Base-by-base conservation (phyloP, 2,113 vertebrate genomes). In the Todiramphus saurophagus region DNA sequence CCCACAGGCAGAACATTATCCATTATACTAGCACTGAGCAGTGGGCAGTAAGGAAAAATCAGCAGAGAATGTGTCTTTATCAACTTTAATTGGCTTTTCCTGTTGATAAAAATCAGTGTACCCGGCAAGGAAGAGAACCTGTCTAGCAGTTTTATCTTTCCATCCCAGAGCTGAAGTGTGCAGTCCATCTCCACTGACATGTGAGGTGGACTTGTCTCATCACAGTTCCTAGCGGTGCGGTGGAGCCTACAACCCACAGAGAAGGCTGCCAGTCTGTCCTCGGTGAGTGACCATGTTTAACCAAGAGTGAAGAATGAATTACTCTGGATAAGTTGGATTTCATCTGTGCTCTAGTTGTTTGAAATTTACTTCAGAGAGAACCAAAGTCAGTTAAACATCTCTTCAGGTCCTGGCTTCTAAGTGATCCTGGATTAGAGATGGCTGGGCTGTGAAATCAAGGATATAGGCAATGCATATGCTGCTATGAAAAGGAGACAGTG, bases 1-100 rank as follows among this genome's bases (percentile, higher is more conserved):
- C 96, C 97, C 97, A 97, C 95, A 96, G 96, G 95, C 95, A 90
- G 96, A 97, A 95, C 96, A 89, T 96, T 94, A 97, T 97, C 97
- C 96, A 97, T 98, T 98, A 98, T 92, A 94, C 92, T 77, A 87
- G 94, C 93, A 94, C 94, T 84, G 94, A 97, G 96, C 94, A 96
- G 92, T 97, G 97, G 97, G 94, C 97, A 97, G 96, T 92, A 90
- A 96, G 94, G 92, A 87, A 95, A 93, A 97, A 95, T 90, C 90
- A 93, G 94, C 87, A 84, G 92, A 92, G 95, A 94, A 93, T 96
- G 86, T 96, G 93, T 98, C 97, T 97, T 96, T 95, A 97, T 97
- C 94, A 96, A 95, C 87, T 96, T 97, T 96, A 97, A 97, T 97
- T 97, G 94, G 93, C 94, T 97, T 96, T 97, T 91, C 95, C 94